A percentile compares a stretch with the other conserved stretches of the same genome.
phyloP scores from a whole-genome alignment of 2,797 vertebrate genomes.

The Epinephelus malabaricus region DNA sequence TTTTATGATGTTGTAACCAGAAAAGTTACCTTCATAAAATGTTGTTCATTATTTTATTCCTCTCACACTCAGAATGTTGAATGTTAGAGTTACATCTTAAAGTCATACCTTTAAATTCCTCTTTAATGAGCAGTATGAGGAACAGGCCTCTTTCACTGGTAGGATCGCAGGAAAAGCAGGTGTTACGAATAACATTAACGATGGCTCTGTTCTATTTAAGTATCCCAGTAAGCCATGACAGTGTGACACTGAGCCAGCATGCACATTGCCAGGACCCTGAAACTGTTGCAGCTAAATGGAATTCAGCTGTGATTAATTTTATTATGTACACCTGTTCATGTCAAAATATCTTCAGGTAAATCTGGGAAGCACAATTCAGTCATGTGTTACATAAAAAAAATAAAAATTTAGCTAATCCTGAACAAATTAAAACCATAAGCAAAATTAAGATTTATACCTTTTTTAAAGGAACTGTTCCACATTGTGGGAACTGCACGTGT shows the following conservation, averaged over 20 bases:
- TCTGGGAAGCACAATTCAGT: neutral
- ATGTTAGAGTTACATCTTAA: neutral
- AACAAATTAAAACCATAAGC: neutral
- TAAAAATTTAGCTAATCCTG: neutral
- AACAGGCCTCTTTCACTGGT: neutral
- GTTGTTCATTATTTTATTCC: neutral
- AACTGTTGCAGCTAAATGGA: too few species aligned
- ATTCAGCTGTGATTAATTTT: neutral
- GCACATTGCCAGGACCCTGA: neutral
- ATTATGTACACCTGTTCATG: neutral
- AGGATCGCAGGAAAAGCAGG: neutral
- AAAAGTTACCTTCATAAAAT: neutral
- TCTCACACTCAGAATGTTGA: neutral
- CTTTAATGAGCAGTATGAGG: neutral
- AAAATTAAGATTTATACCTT: neutral
- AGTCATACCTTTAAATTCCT: neutral
- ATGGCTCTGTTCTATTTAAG: neutral
- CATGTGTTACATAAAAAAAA: neutral
- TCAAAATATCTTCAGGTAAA: neutral
- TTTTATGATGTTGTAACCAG: slow-evolving; percentile 5
- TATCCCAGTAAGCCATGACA: neutral
- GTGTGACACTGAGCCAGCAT: neutral
- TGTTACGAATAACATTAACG: slow-evolving; percentile 10
- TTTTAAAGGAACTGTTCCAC: neutral
- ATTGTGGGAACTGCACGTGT: neutral